Evolutionary conservation across 2,113 vertebrate species (phyloP).

Genomic region (Neodontobutis hainanensis): DNA sequence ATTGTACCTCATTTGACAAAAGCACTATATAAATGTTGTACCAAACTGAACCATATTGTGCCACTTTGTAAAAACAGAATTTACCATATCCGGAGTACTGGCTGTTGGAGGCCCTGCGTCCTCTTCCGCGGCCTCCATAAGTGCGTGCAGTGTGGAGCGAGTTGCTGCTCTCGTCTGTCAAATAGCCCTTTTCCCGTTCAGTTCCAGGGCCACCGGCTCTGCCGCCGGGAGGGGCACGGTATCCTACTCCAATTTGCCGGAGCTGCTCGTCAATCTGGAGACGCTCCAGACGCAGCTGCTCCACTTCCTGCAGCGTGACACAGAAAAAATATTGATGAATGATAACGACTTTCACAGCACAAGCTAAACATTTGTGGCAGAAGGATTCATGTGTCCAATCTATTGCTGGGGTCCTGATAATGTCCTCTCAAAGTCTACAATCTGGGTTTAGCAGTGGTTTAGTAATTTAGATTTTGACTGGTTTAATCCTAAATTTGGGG

Average conservation of each 20-base stretch:
- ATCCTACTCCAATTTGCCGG: slow-evolving; percentile 88
- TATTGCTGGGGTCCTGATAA: no score
- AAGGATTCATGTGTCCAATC: no score
- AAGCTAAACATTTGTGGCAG: no score
- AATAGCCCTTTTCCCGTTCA: slow-evolving; percentile 84
- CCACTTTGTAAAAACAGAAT: slow-evolving; percentile 13
- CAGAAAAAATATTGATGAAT: neutral
- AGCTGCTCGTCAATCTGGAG: slow-evolving; percentile 92
- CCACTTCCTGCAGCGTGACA: slow-evolving; percentile 81
- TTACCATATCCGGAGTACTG: slow-evolving; percentile 86
- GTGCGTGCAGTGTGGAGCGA: slow-evolving; percentile 84
- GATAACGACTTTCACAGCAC: no score
- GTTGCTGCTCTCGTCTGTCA: slow-evolving; percentile 85
- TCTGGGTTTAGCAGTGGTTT: no score
- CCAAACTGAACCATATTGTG: no score
- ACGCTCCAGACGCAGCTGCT: slow-evolving; percentile 87
- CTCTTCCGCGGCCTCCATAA: slow-evolving; percentile 86
- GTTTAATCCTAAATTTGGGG: no score
- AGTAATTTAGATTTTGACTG: no score
- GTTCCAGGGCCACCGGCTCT: slow-evolving; percentile 51
- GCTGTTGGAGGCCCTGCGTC: slow-evolving; percentile 78
- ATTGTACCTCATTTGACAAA: no score
- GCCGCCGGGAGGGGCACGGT: slow-evolving; percentile 75
- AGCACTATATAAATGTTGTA: no score
- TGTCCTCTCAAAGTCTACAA: no score